Conservation (phyloP, 2,113 vertebrate species). For the Pygoscelis antarcticus region DNA sequence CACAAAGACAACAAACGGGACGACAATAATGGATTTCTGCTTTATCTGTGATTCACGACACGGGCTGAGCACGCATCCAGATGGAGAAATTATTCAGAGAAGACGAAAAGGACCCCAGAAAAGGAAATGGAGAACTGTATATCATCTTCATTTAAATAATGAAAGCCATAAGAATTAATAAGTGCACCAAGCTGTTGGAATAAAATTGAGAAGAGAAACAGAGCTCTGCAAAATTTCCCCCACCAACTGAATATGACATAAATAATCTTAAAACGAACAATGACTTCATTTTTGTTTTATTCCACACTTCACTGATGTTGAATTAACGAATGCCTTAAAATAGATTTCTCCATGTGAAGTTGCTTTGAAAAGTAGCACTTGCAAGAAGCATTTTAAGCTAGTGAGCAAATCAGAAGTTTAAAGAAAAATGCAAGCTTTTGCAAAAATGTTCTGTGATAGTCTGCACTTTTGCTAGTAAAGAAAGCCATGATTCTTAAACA, state of each 20-base stretch:
- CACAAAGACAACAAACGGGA: neutral
- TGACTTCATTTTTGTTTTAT: slow-evolving; percentile 36
- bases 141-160: slow-evolving; percentile 50
- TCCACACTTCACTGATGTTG: slow-evolving; percentile 6
- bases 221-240: slow-evolving; percentile 24
- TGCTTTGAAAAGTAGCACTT: slow-evolving; percentile 3
- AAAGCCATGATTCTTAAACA: neutral
- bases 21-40: neutral
- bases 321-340: slow-evolving; percentile 21
- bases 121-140: slow-evolving; percentile 16
- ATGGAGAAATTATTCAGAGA: slow-evolving; percentile 28
- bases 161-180: slow-evolving; percentile 64
- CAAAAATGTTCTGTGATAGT: neutral
- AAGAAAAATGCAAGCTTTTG: neutral
- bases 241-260: neutral
- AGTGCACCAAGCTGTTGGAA: slow-evolving; percentile 22
- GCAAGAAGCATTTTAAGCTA: neutral
- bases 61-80: slow-evolving; percentile 1
- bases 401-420: neutral
- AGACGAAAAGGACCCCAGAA: neutral
- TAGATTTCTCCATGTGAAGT: slow-evolving; percentile 11
- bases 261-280: slow-evolving; percentile 11
- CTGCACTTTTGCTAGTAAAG: neutral
- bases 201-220: slow-evolving; percentile 43
- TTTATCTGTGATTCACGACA: slow-evolving; percentile 4